Base-by-base conservation (phyloP, 2,113 vertebrate genomes). In the Podarcis cretensis region DNA sequence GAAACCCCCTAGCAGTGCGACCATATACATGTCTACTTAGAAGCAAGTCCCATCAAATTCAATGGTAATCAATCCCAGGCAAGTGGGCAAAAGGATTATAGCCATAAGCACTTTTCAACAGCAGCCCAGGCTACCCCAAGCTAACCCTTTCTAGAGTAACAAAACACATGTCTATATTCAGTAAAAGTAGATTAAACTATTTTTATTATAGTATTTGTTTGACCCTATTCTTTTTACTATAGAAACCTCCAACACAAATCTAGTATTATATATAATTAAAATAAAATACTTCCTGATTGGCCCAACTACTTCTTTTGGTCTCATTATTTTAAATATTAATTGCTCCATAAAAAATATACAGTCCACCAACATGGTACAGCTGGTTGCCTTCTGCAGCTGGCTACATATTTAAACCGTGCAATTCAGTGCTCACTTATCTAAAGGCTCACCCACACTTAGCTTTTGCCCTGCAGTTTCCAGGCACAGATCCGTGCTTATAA, bases 191-290 rank as follows among this genome's bases (percentile, higher is more conserved):
- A 68, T 65, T 95, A 82, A 94, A 4, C 0, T 79, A 93, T 89
- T 90, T 78, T 90, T 54, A 92, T 92, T 91, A 92, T 92, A 92
- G 92, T 91, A 89, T 94, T 92, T 83, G 94, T 93, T 92, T 89
- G 89, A 81, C 96, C 90, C 92, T 87, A 94, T 89, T 95, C 18
- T 65, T 83, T 96, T 94, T 94, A 92, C 95, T 95, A 97, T 93
- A 96, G 92, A 95, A 93, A 95, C 91, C 92, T 97, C 94, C 96
- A 96, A 93, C 96, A 83, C 91, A 96, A 90, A 93, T 84, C 94
- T 95, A 97, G 87, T 94, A 95, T 92, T 92, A 95, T 96, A 96
- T 92, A 97, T 92, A 54, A 54, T 97, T 97, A 97, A 97, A 96
- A 96, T 96, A 97, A 96, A 94, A 93, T 92, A 96, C 92, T 89